phyloP scores from a whole-genome alignment of 2,888 invertebrate species.

The Plagodis pulveraria region DNA sequence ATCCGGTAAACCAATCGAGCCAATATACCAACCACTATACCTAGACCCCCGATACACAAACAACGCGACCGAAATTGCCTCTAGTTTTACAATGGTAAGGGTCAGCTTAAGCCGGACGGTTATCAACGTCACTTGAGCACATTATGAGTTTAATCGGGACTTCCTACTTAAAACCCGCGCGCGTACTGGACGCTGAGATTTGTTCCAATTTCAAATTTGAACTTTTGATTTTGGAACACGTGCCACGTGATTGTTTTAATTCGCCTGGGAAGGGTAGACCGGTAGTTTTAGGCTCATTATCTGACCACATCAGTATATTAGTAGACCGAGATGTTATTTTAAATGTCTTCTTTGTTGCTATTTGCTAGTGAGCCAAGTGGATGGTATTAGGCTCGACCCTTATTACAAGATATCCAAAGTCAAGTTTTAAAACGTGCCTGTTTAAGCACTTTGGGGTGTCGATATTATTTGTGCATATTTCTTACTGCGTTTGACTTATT shows the following conservation, averaged over 20 bases:
- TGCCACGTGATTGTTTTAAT: slow-evolving; percentile 22
- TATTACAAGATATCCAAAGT: no score
- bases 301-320: no score
- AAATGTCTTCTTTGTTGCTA: no score
- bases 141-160: slow-evolving; percentile 79
- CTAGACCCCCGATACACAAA: slow-evolving; percentile 47
- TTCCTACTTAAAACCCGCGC: slow-evolving; percentile 77
- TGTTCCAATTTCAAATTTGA: slow-evolving; percentile 76
- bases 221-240: slow-evolving; percentile 54
- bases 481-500: no score
- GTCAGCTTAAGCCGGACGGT: slow-evolving; percentile 54
- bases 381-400: no score
- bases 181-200: slow-evolving; percentile 72
- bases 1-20: slow-evolving; percentile 79
- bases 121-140: slow-evolving; percentile 78
- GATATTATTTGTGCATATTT: no score
- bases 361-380: no score
- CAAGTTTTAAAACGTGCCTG: no score
- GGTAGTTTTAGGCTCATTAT: no score
- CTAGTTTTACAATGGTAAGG: slow-evolving; percentile 38
- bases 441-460: no score
- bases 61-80: slow-evolving; percentile 8
- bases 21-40: slow-evolving; percentile 69
- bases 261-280: no score
- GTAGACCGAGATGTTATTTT: no score